Evolutionary conservation across 2,113 vertebrate genomes (phyloP).

Genomic region (Ameiurus melas): DNA sequence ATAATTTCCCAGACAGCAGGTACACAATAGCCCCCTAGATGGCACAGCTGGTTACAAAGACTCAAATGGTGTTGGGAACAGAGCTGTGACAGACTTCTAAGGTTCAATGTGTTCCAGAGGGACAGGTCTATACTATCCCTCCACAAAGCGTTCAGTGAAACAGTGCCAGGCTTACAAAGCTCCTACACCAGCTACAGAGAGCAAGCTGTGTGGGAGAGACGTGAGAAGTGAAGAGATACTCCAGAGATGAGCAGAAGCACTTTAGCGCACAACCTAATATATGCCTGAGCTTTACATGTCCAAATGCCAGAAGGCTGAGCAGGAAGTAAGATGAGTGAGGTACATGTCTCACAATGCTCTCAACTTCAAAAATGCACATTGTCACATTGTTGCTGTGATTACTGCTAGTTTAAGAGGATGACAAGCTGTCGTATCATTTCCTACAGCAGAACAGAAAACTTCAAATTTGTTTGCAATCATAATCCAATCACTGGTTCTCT

Average conservation of each 20-base stretch:
- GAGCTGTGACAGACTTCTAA: constrained; percentile 21
- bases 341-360: not conserved
- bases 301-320: constrained; percentile 23
- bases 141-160: constrained; percentile 28
- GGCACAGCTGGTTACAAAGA: constrained; percentile 32
- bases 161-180: constrained; percentile 36
- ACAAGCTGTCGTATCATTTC: not conserved
- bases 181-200: not conserved
- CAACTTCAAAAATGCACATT: not conserved
- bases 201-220: not conserved
- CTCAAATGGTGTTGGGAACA: constrained; percentile 18
- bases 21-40: constrained; percentile 29
- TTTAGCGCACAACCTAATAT: constrained; percentile 44
- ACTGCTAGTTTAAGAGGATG: not conserved
- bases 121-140: constrained; percentile 19
- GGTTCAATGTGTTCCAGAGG: constrained; percentile 22
- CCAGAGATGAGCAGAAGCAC: constrained; percentile 3
- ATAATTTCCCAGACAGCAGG: constrained; percentile 34
- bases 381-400: not conserved
- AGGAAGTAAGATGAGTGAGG: not conserved
- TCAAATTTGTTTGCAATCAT: not conserved
- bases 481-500: not conserved
- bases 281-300: constrained; percentile 24
- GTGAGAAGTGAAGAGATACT: not conserved
- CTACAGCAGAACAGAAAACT: not conserved